These are phyloP conservation scores for Naso thynnoides DNA, from an alignment of 2,797 vertebrate genomes.

Conservation along the genomic window DNA sequence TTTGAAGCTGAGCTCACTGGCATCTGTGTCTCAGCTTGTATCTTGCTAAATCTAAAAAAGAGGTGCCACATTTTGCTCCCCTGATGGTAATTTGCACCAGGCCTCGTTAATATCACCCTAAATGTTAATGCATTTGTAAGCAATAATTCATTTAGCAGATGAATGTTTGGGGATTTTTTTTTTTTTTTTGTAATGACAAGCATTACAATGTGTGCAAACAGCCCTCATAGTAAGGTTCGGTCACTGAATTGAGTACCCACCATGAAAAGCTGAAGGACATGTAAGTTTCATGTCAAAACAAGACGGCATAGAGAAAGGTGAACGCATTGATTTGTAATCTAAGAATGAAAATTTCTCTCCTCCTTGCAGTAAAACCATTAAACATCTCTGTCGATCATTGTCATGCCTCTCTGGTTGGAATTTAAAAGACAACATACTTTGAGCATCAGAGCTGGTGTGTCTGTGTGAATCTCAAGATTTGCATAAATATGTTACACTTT, in stretches of 20 bases:
- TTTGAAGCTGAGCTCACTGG: constrained; percentile 20
- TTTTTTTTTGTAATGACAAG: not conserved
- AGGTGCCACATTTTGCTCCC: not conserved
- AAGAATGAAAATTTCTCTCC: constrained; percentile 28
- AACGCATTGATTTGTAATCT: constrained; percentile 48
- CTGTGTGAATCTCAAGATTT: constrained; percentile 48
- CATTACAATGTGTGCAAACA: constrained; percentile 1
- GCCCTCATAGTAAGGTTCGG: not conserved
- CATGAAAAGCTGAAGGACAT: not conserved
- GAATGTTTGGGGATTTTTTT: not conserved
- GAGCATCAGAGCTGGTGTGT: constrained; percentile 38
- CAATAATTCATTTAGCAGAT: constrained; percentile 4
- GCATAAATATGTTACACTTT: constrained; percentile 62
- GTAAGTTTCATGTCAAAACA: constrained; percentile 8
- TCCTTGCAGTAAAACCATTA: constrained; percentile 43
- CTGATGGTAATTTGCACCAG: constrained; percentile 10
- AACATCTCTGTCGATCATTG: constrained; percentile 37
- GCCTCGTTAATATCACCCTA: not conserved
- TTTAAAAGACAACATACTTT: constrained; percentile 47
- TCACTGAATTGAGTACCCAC: not conserved
- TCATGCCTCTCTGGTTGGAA: constrained; percentile 29
- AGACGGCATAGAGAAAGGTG: not conserved
- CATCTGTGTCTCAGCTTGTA: constrained; percentile 31
- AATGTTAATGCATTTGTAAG: not conserved
- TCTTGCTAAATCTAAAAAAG: constrained; percentile 14